Base-by-base conservation (phyloP, 64 coral and sea anemone species). In the Montipora efflorescens region DNA sequence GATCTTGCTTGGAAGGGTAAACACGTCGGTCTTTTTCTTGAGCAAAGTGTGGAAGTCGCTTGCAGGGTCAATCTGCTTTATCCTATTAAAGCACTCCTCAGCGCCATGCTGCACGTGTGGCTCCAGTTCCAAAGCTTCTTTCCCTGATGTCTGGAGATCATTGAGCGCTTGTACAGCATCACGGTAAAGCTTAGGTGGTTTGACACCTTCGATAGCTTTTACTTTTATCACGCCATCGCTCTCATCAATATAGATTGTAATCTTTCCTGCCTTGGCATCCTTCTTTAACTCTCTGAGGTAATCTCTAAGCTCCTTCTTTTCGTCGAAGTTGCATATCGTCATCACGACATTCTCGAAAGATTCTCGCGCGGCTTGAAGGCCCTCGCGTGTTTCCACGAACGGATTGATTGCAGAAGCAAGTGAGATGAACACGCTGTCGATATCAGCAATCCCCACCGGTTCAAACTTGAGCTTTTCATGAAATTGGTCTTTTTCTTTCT, bases 261-360 rank as follows among this genome's bases (percentile, higher is more conserved):
- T 97, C 47, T 97, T 91, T 59, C 96, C 96, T 61, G 94, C 87
- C 77, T 95, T 92, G 3, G 96, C 93, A 77, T 97, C 88, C 19
- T 95, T 79, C 83, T 97, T 94, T 21, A 97, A 87, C 44, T 95
- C 96, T 48, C 92, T 83, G 22, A 97, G 53, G 90, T 97, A 97
- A 23, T 81, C 89, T 66, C 92, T 94, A 13, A 97, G 15, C 21
- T 94, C 84, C 55, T 94, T 97, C 72, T 82, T 75, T 20, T 15
- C 93, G 19, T 97, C 89, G 84, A 97, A 91, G 21, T 83, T 92
- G 46, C 69, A 73, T 52, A 97, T 79, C 16, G 92, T 79, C 90
- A 88, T 87, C 9, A 97, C 91, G 10, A 88, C 25, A 1, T 83
- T 97, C 47, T 91, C 93, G 53, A 97, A 97, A 5, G 96, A 84